phyloP scores from a whole-genome alignment of 2,888 invertebrate genomes.

The Sesia apiformis region DNA sequence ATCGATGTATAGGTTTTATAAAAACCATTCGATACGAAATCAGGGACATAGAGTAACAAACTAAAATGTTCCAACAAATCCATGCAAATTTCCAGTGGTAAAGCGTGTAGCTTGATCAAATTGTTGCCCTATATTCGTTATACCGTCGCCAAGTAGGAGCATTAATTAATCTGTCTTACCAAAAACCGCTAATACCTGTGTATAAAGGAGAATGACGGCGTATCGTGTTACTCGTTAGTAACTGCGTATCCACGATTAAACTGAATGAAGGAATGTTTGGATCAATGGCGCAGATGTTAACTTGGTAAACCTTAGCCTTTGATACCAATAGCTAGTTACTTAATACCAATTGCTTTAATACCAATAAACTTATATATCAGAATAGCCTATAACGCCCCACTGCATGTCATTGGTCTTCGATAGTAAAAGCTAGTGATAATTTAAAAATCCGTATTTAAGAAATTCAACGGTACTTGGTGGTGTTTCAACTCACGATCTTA shows the following conservation, averaged over 20 bases:
- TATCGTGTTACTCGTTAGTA: background rate
- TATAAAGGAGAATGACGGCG: conserved; percentile 4
- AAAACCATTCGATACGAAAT: no score
- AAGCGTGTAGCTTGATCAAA: background rate
- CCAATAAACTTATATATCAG: no score
- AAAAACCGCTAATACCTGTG: conserved; percentile 9
- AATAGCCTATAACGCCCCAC: no score
- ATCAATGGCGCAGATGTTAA: background rate
- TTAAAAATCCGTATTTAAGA: no score
- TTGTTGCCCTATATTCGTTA: background rate
- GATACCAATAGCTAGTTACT: no score
- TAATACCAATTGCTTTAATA: no score
- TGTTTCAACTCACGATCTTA: no score
- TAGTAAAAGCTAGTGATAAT: no score
- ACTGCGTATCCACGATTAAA: background rate
- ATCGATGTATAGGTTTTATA: no score
- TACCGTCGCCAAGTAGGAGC: conserved; percentile 4
- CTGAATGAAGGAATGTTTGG: background rate
- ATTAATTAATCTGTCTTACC: conserved; percentile 14
- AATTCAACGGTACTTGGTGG: no score
- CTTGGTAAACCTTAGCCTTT: background rate
- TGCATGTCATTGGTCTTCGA: no score
- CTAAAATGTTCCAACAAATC: background rate
- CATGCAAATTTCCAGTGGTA: background rate
- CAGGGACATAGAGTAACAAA: no score